A percentile compares a stretch with the other conserved stretches of the same genome.
Evolutionary conservation across 1,140 invertebrate genomes (phyloP).

Genomic region (Drosophila trapezifrons): DNA sequence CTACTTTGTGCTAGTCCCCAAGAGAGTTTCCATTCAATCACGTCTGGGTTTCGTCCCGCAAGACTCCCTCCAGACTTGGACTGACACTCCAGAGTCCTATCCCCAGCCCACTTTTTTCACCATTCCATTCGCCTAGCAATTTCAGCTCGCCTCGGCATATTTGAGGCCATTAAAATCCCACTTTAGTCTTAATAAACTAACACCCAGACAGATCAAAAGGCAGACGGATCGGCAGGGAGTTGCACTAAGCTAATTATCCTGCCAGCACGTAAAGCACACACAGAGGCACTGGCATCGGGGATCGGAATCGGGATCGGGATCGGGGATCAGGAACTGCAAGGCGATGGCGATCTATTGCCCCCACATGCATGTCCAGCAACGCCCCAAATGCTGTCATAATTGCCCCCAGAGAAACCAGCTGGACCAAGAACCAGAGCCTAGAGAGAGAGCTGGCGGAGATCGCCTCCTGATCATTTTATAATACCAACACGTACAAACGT

Average conservation of each 20-base stretch:
- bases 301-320: conserved; percentile 14
- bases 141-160: conserved; percentile 46
- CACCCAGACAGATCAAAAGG: conserved; percentile 61
- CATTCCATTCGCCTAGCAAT: conserved; percentile 22
- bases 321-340: conserved; percentile 13
- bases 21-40: background rate
- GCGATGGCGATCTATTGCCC: conserved; percentile 71
- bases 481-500: conserved; percentile 81
- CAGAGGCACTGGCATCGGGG: conserved; percentile 13
- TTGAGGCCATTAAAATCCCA: conserved; percentile 64
- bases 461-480: conserved; percentile 68
- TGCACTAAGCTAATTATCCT: conserved; percentile 65
- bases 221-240: conserved; percentile 14
- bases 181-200: conserved; percentile 76
- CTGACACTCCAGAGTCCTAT: background rate
- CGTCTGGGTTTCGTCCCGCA: background rate
- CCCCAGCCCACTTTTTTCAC: background rate
- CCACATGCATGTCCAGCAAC: conserved; percentile 79
- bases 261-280: conserved; percentile 77
- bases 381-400: conserved; percentile 77
- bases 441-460: background rate
- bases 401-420: conserved; percentile 49
- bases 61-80: background rate
- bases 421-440: background rate
- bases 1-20: background rate